Base-by-base conservation (phyloP, 30 jellyfish, hydroid and myxozoan genomes). In the Catostylus mosaicus region DNA sequence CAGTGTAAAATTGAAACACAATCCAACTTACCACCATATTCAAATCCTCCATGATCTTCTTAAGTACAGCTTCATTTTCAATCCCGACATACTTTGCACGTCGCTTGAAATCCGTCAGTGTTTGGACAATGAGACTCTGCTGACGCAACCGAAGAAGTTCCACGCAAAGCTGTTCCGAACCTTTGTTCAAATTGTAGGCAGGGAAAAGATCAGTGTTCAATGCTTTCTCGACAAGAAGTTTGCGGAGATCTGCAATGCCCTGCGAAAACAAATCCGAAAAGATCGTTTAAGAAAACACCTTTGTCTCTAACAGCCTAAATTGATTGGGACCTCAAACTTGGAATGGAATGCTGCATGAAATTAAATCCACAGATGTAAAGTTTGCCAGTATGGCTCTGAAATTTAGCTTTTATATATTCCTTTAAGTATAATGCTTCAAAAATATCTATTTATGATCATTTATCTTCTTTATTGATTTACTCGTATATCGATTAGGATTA, bases 201-300 rank as follows among this genome's bases (percentile, higher is more conserved):
- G 97, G 95, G 64, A 77, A 77, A 4, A 64, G 30, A 23, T 71
- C 86, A 0, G 85, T 77, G 62, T 84, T 64, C 45, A 83, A 64
- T 45, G 93, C 92, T 35, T 67, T 79, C 63, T 74, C 78, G 2
- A 92, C 84, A 56, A 92, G 45, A n/a, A 82, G 88, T 31, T 92
- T 77, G 24, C 95, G 95, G 10, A 92, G 97, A 45, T 87, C 95
- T 2, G 86, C 82, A 60, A 75, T 79, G 30, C 98, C 98, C 98
- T 92, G 73, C 3, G 30, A 18, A 40, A n/a, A n/a, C n/a, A n/a
- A n/a, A n/a, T n/a, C n/a, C n/a, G n/a, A n/a, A n/a, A n/a, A n/a
- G n/a, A n/a, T n/a, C n/a, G n/a, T n/a, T n/a, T n/a, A n/a, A n/a
- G n/a, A n/a, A n/a, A n/a, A n/a, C n/a, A n/a, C n/a, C n/a, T n/a